phyloP scores from a whole-genome alignment of 2,888 invertebrate species.

The Stomorhina lunata region DNA sequence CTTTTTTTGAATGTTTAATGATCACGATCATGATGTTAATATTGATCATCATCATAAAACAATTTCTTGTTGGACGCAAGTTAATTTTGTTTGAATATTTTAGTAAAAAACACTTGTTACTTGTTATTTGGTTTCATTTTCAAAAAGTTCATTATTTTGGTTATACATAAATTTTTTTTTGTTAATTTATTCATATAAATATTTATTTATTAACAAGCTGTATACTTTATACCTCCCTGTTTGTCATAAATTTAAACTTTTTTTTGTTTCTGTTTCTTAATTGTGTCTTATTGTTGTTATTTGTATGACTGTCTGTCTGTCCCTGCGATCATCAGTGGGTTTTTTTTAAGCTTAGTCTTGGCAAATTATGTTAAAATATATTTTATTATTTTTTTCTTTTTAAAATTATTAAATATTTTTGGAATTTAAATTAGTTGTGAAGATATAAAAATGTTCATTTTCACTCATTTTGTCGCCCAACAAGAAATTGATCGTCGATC shows the following conservation, averaged over 20 bases:
- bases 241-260: slow-evolving; percentile 45
- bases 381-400: slow-evolving; percentile 28
- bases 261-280: neutral
- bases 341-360: slow-evolving; percentile 6
- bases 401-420: slow-evolving; percentile 12
- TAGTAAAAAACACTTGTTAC: neutral
- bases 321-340: too few species aligned
- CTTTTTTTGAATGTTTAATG: neutral
- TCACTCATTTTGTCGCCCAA: neutral
- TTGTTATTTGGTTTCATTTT: neutral
- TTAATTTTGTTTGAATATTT: neutral
- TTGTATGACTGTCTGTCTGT: neutral
- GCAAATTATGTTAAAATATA: slow-evolving; percentile 30
- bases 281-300: neutral
- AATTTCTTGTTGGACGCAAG: too few species aligned
- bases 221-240: slow-evolving; percentile 53
- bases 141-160: slow-evolving; percentile 9
- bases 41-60: too few species aligned
- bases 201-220: slow-evolving; percentile 64
- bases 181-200: slow-evolving; percentile 46
- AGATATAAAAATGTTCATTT: neutral
- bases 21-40: neutral
- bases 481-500: neutral
- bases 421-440: slow-evolving; percentile 33
- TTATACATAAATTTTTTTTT: slow-evolving; percentile 14